Conservation (phyloP, 2,888 invertebrate species). For the Cephonodes hylas region DNA sequence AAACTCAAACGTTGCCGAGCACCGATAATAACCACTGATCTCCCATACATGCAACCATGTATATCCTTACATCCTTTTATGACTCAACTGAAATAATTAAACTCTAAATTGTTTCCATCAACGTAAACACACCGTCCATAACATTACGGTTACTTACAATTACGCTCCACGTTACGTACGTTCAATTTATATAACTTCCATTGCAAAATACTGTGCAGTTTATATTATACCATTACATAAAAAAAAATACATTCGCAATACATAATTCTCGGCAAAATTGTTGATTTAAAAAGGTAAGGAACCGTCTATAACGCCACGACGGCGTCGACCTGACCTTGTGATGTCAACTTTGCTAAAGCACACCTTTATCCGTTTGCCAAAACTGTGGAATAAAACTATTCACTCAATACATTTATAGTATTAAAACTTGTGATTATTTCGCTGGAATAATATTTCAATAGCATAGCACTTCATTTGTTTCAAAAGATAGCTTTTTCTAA, state of each 20-base stretch:
- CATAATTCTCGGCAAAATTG: background rate
- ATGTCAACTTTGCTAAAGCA: slow-evolving; percentile 31
- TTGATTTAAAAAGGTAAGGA: background rate
- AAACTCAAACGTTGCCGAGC: slow-evolving; percentile 25
- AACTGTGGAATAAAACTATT: background rate
- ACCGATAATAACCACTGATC: slow-evolving; percentile 38
- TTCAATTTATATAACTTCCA: background rate
- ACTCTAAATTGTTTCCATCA: background rate
- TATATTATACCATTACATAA: background rate
- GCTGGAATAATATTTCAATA: too few species aligned
- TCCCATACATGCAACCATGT: slow-evolving; percentile 28
- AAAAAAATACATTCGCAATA: background rate
- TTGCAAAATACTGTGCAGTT: background rate
- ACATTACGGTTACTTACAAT: background rate
- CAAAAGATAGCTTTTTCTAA: too few species aligned
- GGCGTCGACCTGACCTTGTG: slow-evolving; percentile 38
- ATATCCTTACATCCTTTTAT: slow-evolving; percentile 17
- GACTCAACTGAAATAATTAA: background rate
- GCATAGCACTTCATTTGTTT: too few species aligned
- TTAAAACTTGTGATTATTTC: background rate
- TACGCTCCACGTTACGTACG: background rate
- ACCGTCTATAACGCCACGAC: slow-evolving; percentile 14
- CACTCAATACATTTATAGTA: background rate
- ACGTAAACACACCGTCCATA: background rate
- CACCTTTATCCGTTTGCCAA: slow-evolving; percentile 4